These are phyloP conservation scores for Montipora efflorescens DNA, from an alignment of 64 coral and sea anemone species.

Conservation along the genomic window DNA sequence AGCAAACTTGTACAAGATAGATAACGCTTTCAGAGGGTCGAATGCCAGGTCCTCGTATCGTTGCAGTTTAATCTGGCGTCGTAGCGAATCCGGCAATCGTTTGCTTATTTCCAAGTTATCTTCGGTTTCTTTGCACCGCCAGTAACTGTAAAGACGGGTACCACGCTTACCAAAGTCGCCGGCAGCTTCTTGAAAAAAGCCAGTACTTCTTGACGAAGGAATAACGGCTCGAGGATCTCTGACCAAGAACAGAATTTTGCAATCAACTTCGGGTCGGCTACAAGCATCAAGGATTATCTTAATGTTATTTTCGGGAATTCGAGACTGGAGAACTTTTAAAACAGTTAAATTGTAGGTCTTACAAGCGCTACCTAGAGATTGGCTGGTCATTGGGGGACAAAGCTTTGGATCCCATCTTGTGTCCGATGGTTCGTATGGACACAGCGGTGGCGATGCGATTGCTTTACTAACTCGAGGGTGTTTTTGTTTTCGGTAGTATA, in stretches of 20 bases:
- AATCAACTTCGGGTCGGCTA: not conserved
- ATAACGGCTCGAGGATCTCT: slow-evolving; percentile 42
- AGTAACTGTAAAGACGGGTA: slow-evolving; percentile 24
- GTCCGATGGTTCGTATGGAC: slow-evolving; percentile 2
- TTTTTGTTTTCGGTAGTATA: not conserved
- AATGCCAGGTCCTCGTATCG: slow-evolving; percentile 39
- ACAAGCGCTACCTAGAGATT: slow-evolving; percentile 17
- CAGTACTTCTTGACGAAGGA: not conserved
- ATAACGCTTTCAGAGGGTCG: slow-evolving; percentile 9
- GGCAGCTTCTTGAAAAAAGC: not conserved
- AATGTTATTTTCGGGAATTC: slow-evolving; percentile 26
- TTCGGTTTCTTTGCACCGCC: slow-evolving; percentile 27
- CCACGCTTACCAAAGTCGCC: not conserved
- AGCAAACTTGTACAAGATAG: slow-evolving; percentile 19
- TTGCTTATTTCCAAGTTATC: slow-evolving; percentile 25
- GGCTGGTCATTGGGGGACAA: slow-evolving; percentile 22
- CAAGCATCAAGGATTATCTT: slow-evolving; percentile 10
- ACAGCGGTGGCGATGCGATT: slow-evolving; percentile 40
- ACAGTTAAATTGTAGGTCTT: slow-evolving; percentile 22
- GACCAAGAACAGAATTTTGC: slow-evolving; percentile 28
- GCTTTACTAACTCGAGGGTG: slow-evolving; percentile 36
- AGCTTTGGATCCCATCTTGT: not conserved
- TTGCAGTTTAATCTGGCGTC: not conserved
- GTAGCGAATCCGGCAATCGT: not conserved
- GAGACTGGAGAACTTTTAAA: slow-evolving; percentile 13